Evolutionary conservation across 2,797 vertebrate genomes (phyloP).

Genomic region (Chlorospingus semifuscus): DNA sequence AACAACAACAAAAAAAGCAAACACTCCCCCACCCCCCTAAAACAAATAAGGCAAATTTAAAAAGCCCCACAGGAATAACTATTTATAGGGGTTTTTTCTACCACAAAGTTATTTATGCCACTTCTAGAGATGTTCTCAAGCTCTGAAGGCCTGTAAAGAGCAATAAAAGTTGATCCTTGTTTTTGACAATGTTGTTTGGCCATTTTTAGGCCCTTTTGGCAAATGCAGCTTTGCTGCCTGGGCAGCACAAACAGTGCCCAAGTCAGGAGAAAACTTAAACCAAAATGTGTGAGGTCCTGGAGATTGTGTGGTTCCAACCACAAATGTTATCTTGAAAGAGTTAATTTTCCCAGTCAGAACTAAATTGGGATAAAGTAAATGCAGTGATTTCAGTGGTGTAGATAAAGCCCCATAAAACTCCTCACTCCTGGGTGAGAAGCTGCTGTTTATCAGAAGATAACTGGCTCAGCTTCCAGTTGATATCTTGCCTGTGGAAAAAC

Average conservation of each 20-base stretch:
- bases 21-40: rapidly evolving
- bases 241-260: not conserved
- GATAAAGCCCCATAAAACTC: not conserved
- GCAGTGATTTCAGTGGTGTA: not conserved
- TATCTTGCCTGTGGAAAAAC: not conserved
- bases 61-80: not conserved
- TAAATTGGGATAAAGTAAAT: not conserved
- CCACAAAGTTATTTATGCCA: not conserved
- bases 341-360: not conserved
- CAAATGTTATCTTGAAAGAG: not conserved
- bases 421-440: not conserved
- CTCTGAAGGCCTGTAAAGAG: not conserved
- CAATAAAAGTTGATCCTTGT: not conserved
- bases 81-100: not conserved
- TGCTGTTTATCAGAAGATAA: slow-evolving; percentile 1
- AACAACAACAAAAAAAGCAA: not conserved
- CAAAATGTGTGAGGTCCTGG: not conserved
- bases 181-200: not conserved
- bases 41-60: not conserved
- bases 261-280: not conserved
- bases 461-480: not conserved
- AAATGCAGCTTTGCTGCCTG: not conserved
- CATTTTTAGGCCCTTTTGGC: not conserved
- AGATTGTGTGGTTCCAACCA: not conserved
- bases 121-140: not conserved